Base-by-base conservation (phyloP, 1,140 invertebrate species). In the Drosophila lini region DNA sequence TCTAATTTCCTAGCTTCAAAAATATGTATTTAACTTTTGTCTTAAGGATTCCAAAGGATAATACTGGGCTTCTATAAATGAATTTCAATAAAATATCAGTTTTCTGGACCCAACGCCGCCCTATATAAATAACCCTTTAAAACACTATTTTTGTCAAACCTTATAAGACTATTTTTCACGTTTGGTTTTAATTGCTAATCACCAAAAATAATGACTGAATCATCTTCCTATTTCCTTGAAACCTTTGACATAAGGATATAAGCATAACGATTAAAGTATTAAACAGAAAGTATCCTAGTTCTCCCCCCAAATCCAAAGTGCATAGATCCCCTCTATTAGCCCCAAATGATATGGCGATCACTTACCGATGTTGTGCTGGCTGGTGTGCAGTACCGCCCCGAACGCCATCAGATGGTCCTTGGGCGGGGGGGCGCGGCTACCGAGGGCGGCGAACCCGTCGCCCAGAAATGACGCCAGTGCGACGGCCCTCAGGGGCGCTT, bases 401-500 rank as follows among this genome's bases (percentile, higher is more conserved):
- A 92, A 92, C 74, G 92, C 92, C 92, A 92, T 92, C 76, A 92
- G 89, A 92, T 69, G 65, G 65, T 92, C 91, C 88, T 92, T 92
- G 61, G 91, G 90, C 78, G 91, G 84, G 74, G 89, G 90, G 74
- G 88, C 79, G 80, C 88, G 81, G 78, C 81, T 89, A 90, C 88
- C 88, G 74, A 92, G 91, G 76, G 90, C 90, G 84, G 91, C 86
- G 81, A 91, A 92, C 75, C 91, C 91, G 80, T 92, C 90, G 86
- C 92, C 92, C 91, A 92, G 81, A 92, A 91, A 92, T 86, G 92
- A 92, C 91, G 92, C 92, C 91, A 92, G 90, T 82, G 91, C 92
- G 91, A 92, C 91, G 91, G 91, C 92, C 91, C 92, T 91, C 77
- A 89, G 91, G 92, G 92, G 92, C 91, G 88, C 86, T 92, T 92